Conservation (phyloP, 2,113 vertebrate species). For the Oryzias curvinotus region DNA sequence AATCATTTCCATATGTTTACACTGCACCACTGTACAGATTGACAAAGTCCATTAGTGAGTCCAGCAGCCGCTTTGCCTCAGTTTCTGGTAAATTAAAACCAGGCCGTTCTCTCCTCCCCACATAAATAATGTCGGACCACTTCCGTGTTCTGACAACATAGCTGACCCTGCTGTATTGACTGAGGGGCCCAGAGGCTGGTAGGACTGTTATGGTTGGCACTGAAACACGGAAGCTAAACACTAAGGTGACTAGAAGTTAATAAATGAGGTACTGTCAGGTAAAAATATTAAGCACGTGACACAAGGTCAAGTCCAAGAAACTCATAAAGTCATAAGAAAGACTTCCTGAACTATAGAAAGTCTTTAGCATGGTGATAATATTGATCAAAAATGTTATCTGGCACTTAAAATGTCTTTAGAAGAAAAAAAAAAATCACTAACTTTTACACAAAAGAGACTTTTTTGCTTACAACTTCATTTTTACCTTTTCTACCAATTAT, state of each 20-base stretch:
- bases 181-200: constrained; percentile 14
- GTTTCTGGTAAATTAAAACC: constrained; percentile 24
- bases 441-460: too few species aligned
- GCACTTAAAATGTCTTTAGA: too few species aligned
- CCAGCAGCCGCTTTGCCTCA: constrained; percentile 7
- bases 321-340: too few species aligned
- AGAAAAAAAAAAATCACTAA: too few species aligned
- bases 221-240: constrained; percentile 12
- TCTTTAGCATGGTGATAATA: too few species aligned
- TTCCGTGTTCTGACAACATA: constrained; percentile 21
- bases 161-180: constrained; percentile 43
- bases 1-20: constrained; percentile 5
- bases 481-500: too few species aligned
- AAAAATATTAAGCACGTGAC: constrained; percentile 24
- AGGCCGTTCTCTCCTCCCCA: constrained; percentile 12
- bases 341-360: too few species aligned
- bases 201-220: constrained; percentile 41
- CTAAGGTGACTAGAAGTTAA: constrained; percentile 28
- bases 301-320: constrained; percentile 4
- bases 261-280: constrained; percentile 13
- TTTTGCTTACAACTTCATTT: too few species aligned
- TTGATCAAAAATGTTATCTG: too few species aligned
- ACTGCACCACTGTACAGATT: background rate
- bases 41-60: constrained; percentile 2
- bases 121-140: constrained; percentile 41